Percentiles rank a stretch among this genome's conserved stretches.
These are phyloP conservation scores for Gila orcuttii DNA, from an alignment of 2,113 vertebrate species.

Conservation along the genomic window DNA sequence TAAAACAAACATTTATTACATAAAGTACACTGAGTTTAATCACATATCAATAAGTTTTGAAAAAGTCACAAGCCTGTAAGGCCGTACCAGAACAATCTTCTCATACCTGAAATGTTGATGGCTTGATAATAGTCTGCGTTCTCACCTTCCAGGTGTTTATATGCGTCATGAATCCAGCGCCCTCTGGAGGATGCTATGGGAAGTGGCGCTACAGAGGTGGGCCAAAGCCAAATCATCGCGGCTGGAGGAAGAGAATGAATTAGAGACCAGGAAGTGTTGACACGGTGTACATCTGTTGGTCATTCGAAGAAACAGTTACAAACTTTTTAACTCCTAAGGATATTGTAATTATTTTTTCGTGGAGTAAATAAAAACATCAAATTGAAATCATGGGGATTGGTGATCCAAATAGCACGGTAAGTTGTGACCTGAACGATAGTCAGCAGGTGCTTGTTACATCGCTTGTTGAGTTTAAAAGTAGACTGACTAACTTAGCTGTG, in stretches of 20 bases:
- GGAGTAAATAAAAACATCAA: background rate
- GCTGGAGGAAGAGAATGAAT: background rate
- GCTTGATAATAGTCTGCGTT: background rate
- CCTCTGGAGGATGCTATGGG: background rate
- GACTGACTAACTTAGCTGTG: background rate
- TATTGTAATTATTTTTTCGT: background rate
- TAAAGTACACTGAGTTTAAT: background rate
- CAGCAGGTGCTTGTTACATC: slow-evolving; percentile 17
- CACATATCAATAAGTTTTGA: background rate
- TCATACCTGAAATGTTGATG: background rate
- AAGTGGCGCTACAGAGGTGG: background rate
- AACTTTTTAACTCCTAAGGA: slow-evolving; percentile 2
- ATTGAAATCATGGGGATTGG: slow-evolving; percentile 43
- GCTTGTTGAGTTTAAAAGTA: background rate
- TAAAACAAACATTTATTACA: background rate
- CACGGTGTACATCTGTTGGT: background rate
- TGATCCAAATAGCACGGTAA: slow-evolving; percentile 53
- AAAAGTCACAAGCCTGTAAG: background rate
- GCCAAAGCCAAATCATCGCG: background rate
- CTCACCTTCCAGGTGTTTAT: background rate
- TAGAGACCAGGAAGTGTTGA: slow-evolving; percentile 42
- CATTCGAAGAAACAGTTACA: background rate
- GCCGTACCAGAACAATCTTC: background rate
- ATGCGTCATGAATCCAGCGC: background rate
- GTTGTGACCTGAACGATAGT: background rate